These are phyloP conservation scores for Morus bassanus DNA, from an alignment of 2,797 vertebrate genomes.

Conservation along the genomic window DNA sequence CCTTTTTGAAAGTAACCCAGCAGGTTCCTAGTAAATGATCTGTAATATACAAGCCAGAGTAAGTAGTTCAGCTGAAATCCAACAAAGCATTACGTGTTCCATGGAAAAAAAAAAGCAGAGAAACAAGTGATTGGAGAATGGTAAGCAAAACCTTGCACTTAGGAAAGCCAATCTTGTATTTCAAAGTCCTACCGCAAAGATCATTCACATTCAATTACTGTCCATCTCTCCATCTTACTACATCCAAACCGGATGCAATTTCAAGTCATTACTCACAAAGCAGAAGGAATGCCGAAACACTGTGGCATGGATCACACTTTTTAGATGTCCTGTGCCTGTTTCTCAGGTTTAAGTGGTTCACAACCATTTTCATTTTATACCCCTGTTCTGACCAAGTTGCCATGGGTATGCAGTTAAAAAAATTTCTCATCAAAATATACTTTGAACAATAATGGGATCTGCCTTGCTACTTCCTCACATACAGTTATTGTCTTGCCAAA, in stretches of 20 bases:
- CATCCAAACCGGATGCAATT: slow-evolving; percentile 37
- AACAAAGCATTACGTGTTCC: neutral
- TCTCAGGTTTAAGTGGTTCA: slow-evolving; percentile 36
- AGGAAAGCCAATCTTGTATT: neutral
- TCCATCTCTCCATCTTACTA: slow-evolving; percentile 34
- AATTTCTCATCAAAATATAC: slow-evolving; percentile 17
- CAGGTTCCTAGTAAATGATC: slow-evolving; percentile 37
- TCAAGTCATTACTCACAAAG: slow-evolving; percentile 43
- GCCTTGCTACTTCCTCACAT: neutral
- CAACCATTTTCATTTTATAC: slow-evolving; percentile 24
- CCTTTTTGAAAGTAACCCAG: slow-evolving; percentile 44
- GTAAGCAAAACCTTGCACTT: slow-evolving; percentile 6
- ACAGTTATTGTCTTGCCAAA: slow-evolving; percentile 20
- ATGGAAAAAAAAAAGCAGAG: neutral
- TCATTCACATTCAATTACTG: slow-evolving; percentile 38
- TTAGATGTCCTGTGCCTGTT: neutral
- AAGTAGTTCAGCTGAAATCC: neutral
- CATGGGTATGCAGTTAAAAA: slow-evolving; percentile 8
- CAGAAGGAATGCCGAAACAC: slow-evolving; percentile 10
- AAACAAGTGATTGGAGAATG: neutral
- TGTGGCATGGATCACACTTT: slow-evolving; percentile 25
- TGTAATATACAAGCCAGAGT: slow-evolving; percentile 12
- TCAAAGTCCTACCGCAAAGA: slow-evolving; percentile 21
- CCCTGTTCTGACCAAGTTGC: slow-evolving; percentile 11
- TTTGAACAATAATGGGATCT: slow-evolving; percentile 30